Base-by-base conservation (phyloP, 2,888 invertebrate species). In the Papilio gigon region DNA sequence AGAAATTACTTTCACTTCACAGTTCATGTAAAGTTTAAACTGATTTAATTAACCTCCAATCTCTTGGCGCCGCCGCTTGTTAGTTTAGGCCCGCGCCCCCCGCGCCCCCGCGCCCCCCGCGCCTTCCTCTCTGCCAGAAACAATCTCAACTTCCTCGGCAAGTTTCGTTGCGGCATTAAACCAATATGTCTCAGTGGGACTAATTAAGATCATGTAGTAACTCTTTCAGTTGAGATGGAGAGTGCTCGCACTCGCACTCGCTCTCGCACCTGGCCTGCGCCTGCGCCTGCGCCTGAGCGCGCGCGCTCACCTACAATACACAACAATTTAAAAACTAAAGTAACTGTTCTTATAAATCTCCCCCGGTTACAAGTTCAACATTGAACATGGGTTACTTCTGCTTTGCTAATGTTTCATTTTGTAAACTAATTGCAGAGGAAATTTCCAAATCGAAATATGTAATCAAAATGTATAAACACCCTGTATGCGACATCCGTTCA, bases 401-500 rank as follows among this genome's bases (percentile, higher is more conserved):
- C n/a, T n/a, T n/a, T n/a, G n/a, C n/a, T n/a, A n/a, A n/a, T n/a
- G n/a, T n/a, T n/a, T n/a, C n/a, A n/a, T n/a, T n/a, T n/a, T n/a
- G n/a, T n/a, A n/a, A n/a, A n/a, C n/a, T n/a, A n/a, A n/a, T n/a
- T n/a, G n/a, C n/a, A n/a, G n/a, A n/a, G n/a, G n/a, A n/a, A n/a
- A n/a, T n/a, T n/a, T n/a, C n/a, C n/a, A n/a, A n/a, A n/a, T n/a
- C n/a, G n/a, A n/a, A n/a, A n/a, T n/a, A n/a, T n/a, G n/a, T n/a
- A n/a, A n/a, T n/a, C n/a, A 74, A 44, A 74, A 72, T 17, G 37
- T 67, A 14, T 3, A 17, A 74, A 35, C 83, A 79, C 1, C 75
- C 79, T 79, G 73, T 83, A 75, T 67, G n/a, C 35, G 20, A 20
- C 17, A 37, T 40, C 17, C 76, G 73, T 70, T 76, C 71, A 74